Evolutionary conservation across 1,140 invertebrate species (phyloP), one percentile per base, ranked within the genome.

Genomic region (Pseudomyrmex flavicornis): DNA sequence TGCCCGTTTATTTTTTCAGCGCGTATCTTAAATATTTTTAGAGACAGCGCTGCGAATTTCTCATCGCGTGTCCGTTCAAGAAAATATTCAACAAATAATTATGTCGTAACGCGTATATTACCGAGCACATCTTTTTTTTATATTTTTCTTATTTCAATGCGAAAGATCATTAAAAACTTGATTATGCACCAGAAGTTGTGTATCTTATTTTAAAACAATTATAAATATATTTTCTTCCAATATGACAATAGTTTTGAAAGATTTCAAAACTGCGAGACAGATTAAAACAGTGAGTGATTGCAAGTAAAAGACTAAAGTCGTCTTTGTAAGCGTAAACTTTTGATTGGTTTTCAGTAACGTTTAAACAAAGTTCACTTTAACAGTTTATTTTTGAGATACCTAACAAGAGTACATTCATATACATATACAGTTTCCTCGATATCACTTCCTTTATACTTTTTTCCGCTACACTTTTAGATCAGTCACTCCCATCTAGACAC

Each of bases 401-500:
- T 79, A 69, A 35, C 35, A 35, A 35, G 26, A 26, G 26, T 26
- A 26, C 3, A 4, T 26, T 26, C 26, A 26, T 26, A 26, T 26
- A 26, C 26, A 26, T 35, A 35, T 35, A 35, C 35, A 35, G 35
- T 35, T 35, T 35, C 5, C 35, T 35, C 5, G 5, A 35, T 35
- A 35, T 35, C 35, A 35, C 35, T 35, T 0, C 35, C 7, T 35
- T 35, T 35, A 35, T 7, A 35, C 7, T 35, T 35, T 35, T 44
- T 69, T 75, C 76, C 52, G 76, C 48, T 80, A 80, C 76, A 80
- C 66, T 70, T 80, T 80, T 80, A 80, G 76, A 80, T 80, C 76
- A 48, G 65, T 70, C 76, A 59, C 65, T 80, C 66, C 66, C 76
- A 70, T 61, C 66, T 80, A 80, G 76, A 80, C 66, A 44, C 44